Evolutionary conservation across 2,797 vertebrate genomes (phyloP).

Genomic region (Urocyon cinereoargenteus): DNA sequence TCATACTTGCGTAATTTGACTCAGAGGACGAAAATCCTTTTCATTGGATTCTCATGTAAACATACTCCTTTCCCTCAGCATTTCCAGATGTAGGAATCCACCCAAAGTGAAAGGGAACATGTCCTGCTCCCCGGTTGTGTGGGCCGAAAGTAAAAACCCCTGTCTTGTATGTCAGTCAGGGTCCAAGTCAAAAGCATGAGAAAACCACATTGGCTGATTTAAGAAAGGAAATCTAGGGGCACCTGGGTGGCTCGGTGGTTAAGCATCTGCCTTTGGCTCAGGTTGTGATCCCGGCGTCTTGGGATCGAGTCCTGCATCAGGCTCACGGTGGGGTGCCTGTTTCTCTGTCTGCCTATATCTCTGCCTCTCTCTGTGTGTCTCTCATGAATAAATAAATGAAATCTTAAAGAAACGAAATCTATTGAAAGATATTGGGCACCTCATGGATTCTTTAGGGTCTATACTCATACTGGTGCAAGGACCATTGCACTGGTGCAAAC

Average conservation of each 20-base stretch:
- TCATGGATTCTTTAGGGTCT: background rate
- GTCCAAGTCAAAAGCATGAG: background rate
- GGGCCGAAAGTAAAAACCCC: background rate
- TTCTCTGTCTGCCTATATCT: no score
- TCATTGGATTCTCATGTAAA: background rate
- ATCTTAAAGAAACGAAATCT: slow-evolving; percentile 34
- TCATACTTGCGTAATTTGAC: background rate
- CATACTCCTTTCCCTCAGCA: background rate
- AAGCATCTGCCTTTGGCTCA: no score
- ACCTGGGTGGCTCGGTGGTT: no score
- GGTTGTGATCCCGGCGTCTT: no score
- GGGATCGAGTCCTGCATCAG: no score
- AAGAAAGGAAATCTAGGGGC: slow-evolving; percentile 41
- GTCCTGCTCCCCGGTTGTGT: background rate
- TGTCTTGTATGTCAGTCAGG: background rate
- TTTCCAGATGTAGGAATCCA: slow-evolving; percentile 14
- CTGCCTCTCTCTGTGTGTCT: no score
- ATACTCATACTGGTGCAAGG: background rate
- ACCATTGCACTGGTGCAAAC: background rate
- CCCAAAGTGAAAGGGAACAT: background rate
- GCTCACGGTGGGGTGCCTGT: no score
- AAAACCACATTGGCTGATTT: background rate
- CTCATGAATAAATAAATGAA: no score
- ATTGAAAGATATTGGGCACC: background rate
- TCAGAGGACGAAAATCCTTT: background rate